Evolutionary conservation across 2,113 vertebrate species (phyloP).

Genomic region (Hemichromis elongatus): DNA sequence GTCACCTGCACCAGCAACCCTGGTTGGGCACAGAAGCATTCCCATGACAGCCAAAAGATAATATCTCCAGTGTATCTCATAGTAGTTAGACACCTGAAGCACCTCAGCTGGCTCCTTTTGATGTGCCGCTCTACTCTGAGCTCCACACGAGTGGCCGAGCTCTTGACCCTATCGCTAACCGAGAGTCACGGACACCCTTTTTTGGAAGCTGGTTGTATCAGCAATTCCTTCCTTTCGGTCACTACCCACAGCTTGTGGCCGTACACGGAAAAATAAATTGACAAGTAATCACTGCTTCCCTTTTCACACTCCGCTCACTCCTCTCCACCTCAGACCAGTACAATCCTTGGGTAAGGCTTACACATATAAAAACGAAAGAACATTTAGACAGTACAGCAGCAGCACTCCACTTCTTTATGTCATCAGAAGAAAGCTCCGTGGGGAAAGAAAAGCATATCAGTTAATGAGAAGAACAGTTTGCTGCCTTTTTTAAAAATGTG

Average conservation of each 20-base stretch:
- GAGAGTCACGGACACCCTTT: background rate
- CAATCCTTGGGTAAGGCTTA: background rate
- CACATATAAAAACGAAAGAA: background rate
- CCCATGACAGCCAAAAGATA: background rate
- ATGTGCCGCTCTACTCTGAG: background rate
- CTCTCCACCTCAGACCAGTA: background rate
- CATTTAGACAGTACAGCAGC: background rate
- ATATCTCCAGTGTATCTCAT: background rate
- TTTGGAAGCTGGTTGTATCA: background rate
- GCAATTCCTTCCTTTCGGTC: background rate
- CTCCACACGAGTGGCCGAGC: background rate
- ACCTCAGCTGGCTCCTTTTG: background rate
- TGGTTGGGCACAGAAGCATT: fast-evolving
- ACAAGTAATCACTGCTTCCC: background rate
- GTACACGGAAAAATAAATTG: background rate
- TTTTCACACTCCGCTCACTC: background rate
- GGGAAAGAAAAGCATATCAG: background rate
- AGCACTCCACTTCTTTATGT: background rate
- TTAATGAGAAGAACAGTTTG: background rate
- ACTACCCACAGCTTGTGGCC: background rate
- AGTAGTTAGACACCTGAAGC: background rate
- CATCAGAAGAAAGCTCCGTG: background rate
- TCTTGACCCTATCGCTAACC: background rate
- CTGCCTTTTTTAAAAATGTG: background rate
- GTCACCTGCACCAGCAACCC: background rate